phyloP scores from a whole-genome alignment of 2,888 invertebrate genomes.

The Brachylomia viminalis region DNA sequence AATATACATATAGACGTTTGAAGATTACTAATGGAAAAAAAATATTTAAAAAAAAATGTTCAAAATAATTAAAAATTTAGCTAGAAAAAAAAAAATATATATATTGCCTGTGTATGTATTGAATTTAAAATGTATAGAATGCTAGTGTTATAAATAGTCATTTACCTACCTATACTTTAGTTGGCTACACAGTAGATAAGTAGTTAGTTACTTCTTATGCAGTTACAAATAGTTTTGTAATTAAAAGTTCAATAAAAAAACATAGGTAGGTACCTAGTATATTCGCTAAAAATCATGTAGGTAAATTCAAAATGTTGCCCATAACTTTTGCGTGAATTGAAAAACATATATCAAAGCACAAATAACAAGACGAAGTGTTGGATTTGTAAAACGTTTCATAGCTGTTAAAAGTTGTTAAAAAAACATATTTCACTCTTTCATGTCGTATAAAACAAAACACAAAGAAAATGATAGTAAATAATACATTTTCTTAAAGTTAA shows the following conservation, averaged over 20 bases:
- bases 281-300: background rate
- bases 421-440: background rate
- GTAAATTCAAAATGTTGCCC: background rate
- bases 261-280: background rate
- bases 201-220: too few relatives aligned
- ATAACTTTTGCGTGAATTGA: background rate
- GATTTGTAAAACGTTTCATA: background rate
- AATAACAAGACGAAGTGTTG: too few relatives aligned
- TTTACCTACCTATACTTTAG: background rate
- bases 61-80: too few relatives aligned
- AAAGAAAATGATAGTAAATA: background rate
- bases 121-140: too few relatives aligned
- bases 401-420: background rate
- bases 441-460: background rate
- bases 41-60: too few relatives aligned
- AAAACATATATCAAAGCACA: background rate
- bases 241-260: background rate
- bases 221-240: background rate
- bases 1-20: too few relatives aligned
- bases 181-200: background rate
- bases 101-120: too few relatives aligned
- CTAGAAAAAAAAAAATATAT: too few relatives aligned
- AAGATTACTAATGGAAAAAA: too few relatives aligned
- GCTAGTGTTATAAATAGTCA: too few relatives aligned
- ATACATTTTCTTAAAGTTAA: conserved; percentile 1